Conservation (phyloP, 1,140 invertebrate species). For the Drosophila takahashii region DNA sequence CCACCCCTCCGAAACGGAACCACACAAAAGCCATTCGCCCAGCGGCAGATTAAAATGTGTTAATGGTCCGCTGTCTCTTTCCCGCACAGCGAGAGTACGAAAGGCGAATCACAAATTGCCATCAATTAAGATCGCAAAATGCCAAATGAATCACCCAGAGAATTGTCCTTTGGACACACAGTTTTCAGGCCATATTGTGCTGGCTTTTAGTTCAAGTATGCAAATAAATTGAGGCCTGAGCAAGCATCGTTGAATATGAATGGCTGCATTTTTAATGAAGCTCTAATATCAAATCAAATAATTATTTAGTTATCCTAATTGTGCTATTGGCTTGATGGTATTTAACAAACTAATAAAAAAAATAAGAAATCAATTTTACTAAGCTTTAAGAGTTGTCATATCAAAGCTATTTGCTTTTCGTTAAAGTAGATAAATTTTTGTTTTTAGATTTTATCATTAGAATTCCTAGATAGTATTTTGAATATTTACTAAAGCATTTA, state of each 20-base stretch:
- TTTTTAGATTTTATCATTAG: not conserved
- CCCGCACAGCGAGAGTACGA: not conserved
- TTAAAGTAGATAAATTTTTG: not conserved
- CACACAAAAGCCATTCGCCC: constrained; percentile 75
- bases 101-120: constrained; percentile 60
- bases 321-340: too few relatives aligned
- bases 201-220: constrained; percentile 44
- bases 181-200: constrained; percentile 22
- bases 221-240: constrained; percentile 36
- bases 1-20: constrained; percentile 12
- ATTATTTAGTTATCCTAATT: too few relatives aligned
- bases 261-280: not conserved
- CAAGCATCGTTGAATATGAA: not conserved
- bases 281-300: not conserved
- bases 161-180: constrained; percentile 22
- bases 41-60: constrained; percentile 81
- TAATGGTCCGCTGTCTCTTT: constrained; percentile 54
- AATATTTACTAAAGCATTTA: constrained; percentile 62
- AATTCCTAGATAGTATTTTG: constrained; percentile 4
- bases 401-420: not conserved
- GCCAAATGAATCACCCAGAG: constrained; percentile 40
- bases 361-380: too few relatives aligned
- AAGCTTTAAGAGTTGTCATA: not conserved
- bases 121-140: constrained; percentile 78
- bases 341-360: too few relatives aligned